Evolutionary conservation across 2,113 vertebrate genomes (phyloP).

Genomic region (Cromileptes altivelis): DNA sequence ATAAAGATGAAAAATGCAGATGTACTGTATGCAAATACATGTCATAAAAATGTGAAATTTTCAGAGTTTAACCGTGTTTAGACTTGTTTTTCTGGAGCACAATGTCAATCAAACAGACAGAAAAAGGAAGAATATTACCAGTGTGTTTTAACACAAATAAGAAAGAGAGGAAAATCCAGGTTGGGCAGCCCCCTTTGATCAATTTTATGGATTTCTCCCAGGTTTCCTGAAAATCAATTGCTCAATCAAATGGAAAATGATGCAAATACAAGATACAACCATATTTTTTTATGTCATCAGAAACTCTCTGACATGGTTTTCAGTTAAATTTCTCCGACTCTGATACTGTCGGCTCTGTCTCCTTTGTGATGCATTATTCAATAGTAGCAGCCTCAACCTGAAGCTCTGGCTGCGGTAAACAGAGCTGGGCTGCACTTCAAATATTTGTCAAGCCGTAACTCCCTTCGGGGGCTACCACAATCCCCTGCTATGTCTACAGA

Average conservation of each 20-base stretch:
- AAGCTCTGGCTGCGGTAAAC: slow-evolving; percentile 60
- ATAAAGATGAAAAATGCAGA: slow-evolving; percentile 48
- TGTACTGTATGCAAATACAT: slow-evolving; percentile 60
- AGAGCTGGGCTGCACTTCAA: slow-evolving; percentile 70
- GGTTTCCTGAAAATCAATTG: slow-evolving; percentile 30
- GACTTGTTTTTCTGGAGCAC: slow-evolving; percentile 21
- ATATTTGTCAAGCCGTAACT: slow-evolving; percentile 76
- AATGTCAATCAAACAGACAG: neutral
- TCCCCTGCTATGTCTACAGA: slow-evolving; percentile 69
- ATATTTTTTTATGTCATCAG: neutral
- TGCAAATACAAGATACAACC: slow-evolving; percentile 4
- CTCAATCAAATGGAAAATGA: slow-evolving; percentile 35
- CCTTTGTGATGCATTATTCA: slow-evolving; percentile 53
- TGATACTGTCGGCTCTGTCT: slow-evolving; percentile 6
- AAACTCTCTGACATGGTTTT: slow-evolving; percentile 22
- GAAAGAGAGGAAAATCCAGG: neutral
- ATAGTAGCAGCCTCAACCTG: slow-evolving; percentile 27
- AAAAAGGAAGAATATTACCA: neutral
- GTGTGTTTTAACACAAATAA: neutral
- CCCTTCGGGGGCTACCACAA: slow-evolving; percentile 55
- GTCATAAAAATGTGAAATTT: slow-evolving; percentile 39
- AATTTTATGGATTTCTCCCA: slow-evolving; percentile 28
- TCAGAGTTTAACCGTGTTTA: slow-evolving; percentile 16
- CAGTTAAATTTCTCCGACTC: slow-evolving; percentile 1
- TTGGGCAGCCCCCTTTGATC: neutral